A percentile compares a stretch with the other conserved stretches of the same genome.
These are phyloP conservation scores for Distichodus sexfasciatus DNA, from an alignment of 2,797 vertebrate species.

Conservation along the genomic window DNA sequence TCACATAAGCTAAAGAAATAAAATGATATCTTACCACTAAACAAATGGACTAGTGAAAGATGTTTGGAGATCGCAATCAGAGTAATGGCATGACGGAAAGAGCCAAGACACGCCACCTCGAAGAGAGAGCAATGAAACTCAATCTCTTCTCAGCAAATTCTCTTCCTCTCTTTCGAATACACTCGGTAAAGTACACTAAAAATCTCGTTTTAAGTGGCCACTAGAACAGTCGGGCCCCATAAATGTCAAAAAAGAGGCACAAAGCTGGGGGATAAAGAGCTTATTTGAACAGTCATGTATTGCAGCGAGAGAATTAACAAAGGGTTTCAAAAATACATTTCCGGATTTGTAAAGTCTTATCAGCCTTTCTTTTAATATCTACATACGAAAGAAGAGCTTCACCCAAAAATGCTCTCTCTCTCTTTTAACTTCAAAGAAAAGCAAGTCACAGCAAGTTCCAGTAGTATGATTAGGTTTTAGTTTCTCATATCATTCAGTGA, in stretches of 20 bases:
- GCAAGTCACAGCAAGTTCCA: not conserved
- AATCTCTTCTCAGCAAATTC: not conserved
- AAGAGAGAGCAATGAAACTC: slow-evolving; percentile 10
- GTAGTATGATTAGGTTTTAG: not conserved
- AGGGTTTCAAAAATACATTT: too few species aligned
- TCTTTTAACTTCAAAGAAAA: not conserved
- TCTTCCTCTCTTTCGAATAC: not conserved
- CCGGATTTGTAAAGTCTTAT: too few species aligned
- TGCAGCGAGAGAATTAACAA: too few species aligned
- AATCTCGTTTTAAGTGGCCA: not conserved
- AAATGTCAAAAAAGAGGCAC: too few species aligned
- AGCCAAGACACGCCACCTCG: not conserved
- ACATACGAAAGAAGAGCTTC: not conserved
- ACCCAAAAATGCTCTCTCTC: not conserved
- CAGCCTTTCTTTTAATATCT: not conserved
- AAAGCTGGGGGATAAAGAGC: too few species aligned
- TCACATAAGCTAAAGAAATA: not conserved
- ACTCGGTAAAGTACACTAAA: too few species aligned
- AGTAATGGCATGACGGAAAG: slow-evolving; percentile 7
- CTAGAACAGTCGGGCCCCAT: not conserved
- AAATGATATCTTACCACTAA: too few species aligned
- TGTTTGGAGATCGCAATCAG: not conserved
- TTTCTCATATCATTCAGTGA: not conserved
- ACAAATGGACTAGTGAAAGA: not conserved
- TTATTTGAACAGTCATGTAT: too few species aligned